A percentile compares a stretch with the other conserved stretches of the same genome.
These are phyloP conservation scores for Bombyx huttoni DNA, from an alignment of 2,888 invertebrate species.

Conservation along the genomic window DNA sequence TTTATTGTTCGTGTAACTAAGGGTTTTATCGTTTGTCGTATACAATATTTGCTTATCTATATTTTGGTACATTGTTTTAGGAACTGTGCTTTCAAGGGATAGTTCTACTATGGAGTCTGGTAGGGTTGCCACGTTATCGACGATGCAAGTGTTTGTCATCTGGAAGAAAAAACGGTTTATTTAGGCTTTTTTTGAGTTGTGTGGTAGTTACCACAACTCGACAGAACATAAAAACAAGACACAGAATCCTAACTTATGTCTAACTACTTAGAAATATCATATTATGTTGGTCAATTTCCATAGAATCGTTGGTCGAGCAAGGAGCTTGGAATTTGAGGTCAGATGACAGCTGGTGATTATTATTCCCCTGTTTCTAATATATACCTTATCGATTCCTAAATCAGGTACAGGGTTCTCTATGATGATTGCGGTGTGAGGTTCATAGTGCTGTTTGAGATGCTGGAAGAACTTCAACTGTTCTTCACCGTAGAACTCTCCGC, in stretches of 20 bases:
- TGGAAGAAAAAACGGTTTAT: constrained; percentile 17
- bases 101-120: constrained; percentile 65
- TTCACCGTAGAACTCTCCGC: constrained; percentile 78
- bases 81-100: constrained; percentile 53
- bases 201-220: no score
- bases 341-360: no score
- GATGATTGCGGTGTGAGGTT: constrained; percentile 67
- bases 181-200: no score
- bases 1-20: constrained; percentile 40
- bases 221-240: no score
- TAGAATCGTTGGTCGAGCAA: no score
- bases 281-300: no score
- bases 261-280: no score
- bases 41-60: constrained; percentile 57
- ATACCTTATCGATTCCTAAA: constrained; percentile 55
- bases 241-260: no score
- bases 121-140: constrained; percentile 50
- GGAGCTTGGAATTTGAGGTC: no score
- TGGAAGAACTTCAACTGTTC: constrained; percentile 89
- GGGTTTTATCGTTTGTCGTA: constrained; percentile 43
- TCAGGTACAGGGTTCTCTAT: constrained; percentile 58
- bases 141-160: constrained; percentile 61
- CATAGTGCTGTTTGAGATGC: constrained; percentile 87
- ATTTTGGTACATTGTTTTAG: constrained; percentile 56
- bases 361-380: no score